Conservation (phyloP, 2,113 vertebrate genomes). For the Craseonycteris thonglongyai region DNA sequence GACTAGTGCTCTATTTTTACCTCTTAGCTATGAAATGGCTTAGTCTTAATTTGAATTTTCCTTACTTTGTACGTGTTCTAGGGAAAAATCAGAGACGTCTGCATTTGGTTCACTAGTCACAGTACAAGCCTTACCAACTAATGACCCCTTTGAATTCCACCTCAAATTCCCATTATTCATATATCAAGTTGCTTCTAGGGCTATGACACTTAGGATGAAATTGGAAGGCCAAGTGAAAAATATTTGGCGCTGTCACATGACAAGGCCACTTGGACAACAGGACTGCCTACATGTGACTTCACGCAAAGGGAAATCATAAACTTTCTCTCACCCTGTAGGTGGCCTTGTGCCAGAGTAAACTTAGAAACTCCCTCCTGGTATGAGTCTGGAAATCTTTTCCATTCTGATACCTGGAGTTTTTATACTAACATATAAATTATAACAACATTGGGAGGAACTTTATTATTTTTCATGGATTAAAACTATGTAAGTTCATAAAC, state of each 20-base stretch:
- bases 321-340: conserved; percentile 65
- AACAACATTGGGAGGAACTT: conserved; percentile 50
- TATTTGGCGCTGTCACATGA: conserved; percentile 52
- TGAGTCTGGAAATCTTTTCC: conserved; percentile 62
- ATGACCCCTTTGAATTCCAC: not conserved
- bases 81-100: not conserved
- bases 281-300: conserved; percentile 72
- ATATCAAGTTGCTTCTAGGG: conserved; percentile 21
- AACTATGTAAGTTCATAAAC: conserved; percentile 6
- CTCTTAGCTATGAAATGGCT: not conserved
- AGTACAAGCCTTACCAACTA: not conserved
- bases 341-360: conserved; percentile 71
- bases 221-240: conserved; percentile 69
- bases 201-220: conserved; percentile 56
- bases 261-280: conserved; percentile 74
- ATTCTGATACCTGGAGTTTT: conserved; percentile 25
- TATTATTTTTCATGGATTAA: conserved; percentile 57
- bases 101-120: not conserved
- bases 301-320: conserved; percentile 74
- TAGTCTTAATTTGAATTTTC: not conserved
- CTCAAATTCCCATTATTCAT: conserved; percentile 36
- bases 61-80: not conserved
- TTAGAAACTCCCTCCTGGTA: conserved; percentile 60
- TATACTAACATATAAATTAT: conserved; percentile 48
- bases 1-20: not conserved